Percentiles rank a stretch among this genome's conserved stretches.
Conservation (phyloP, 2,888 invertebrate genomes). For the Polydrusus pterygomalis region DNA sequence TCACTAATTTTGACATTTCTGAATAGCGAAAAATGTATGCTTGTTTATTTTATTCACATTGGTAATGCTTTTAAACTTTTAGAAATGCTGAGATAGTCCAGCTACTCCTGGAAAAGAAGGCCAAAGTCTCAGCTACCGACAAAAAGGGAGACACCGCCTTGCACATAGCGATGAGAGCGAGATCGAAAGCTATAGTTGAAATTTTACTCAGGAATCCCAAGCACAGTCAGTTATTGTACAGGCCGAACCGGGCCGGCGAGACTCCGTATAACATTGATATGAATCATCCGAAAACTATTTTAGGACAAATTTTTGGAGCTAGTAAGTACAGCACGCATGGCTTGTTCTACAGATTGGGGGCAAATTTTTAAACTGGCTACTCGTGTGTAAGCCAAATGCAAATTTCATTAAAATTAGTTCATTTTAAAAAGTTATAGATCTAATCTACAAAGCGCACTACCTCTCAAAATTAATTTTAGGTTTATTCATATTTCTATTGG, state of each 20-base stretch:
- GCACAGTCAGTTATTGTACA: conserved; percentile 94
- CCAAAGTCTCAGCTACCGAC: conserved; percentile 93
- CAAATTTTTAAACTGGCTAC: no score
- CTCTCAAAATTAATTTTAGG: no score
- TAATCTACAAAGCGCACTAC: no score
- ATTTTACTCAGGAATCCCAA: conserved; percentile 96
- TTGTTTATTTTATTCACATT: no score
- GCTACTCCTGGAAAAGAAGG: conserved; percentile 91
- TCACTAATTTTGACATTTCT: no score
- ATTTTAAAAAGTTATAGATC: no score
- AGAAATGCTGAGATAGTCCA: conserved; percentile 94
- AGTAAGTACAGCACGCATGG: conserved; percentile 77
- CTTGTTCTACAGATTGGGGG: no score
- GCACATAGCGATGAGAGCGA: conserved; percentile 96
- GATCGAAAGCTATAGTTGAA: conserved; percentile 95
- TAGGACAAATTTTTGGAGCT: conserved; percentile 96
- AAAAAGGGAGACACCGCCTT: conserved; percentile 95
- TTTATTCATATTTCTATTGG: no score
- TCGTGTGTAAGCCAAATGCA: no score
- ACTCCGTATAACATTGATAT: conserved; percentile 99
- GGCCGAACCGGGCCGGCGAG: conserved; percentile 95
- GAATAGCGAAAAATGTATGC: no score
- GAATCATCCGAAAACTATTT: conserved; percentile 93
- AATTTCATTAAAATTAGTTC: no score
- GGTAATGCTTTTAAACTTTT: conserved; percentile 60